Evolutionary conservation across 2,797 vertebrate genomes (phyloP).

Genomic region (Darevskia nairensis): DNA sequence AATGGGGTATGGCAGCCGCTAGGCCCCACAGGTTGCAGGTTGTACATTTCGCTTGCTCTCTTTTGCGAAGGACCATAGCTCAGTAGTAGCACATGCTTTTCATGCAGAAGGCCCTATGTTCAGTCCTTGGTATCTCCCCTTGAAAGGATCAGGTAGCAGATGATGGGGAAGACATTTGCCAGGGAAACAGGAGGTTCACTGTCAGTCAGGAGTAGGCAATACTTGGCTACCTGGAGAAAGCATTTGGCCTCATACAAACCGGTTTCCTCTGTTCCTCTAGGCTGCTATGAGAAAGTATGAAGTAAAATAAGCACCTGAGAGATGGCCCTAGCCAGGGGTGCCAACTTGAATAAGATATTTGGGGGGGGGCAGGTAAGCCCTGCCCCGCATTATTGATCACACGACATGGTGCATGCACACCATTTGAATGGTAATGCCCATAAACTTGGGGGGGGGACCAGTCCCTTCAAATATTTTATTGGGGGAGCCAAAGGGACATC

Average conservation of each 20-base stretch:
- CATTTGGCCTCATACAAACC: background rate
- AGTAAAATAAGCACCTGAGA: background rate
- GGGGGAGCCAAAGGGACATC: too few species aligned
- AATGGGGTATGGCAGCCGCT: background rate
- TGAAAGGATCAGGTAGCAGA: background rate
- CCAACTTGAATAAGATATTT: too few species aligned
- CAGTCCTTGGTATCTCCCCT: background rate
- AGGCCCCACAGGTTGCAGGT: background rate
- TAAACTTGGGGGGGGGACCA: too few species aligned
- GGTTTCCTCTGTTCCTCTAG: too few species aligned
- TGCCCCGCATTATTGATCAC: too few species aligned
- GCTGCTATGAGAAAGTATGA: background rate
- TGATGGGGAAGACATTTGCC: background rate
- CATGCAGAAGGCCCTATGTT: background rate
- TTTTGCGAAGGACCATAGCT: background rate
- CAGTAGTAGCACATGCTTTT: background rate
- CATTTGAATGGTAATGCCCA: too few species aligned
- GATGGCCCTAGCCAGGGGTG: background rate
- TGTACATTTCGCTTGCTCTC: background rate
- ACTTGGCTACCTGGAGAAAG: background rate
- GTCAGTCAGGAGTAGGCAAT: background rate
- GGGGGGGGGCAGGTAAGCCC: too few species aligned
- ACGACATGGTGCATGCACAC: too few species aligned
- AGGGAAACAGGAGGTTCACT: background rate
- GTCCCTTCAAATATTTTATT: too few species aligned